Conservation (phyloP, 2,113 vertebrate genomes). For the Chloropsis hardwickii region DNA sequence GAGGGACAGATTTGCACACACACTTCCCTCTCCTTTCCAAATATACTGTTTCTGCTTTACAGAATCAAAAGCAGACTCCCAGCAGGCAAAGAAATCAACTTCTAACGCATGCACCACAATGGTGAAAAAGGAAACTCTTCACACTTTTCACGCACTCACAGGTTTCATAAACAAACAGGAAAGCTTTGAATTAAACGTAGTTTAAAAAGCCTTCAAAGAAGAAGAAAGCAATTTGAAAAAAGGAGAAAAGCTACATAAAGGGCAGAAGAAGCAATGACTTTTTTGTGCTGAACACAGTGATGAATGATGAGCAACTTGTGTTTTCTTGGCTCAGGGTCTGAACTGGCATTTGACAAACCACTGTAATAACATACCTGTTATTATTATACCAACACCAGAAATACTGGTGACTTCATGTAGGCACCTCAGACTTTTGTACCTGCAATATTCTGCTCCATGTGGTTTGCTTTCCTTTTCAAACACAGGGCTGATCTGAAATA, state of each 20-base stretch:
- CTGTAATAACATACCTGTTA: not conserved
- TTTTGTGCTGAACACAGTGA: not conserved
- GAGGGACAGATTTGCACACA: not conserved
- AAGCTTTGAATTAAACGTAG: not conserved
- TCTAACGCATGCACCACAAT: not conserved
- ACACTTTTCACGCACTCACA: not conserved
- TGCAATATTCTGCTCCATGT: not conserved
- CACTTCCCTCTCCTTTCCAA: not conserved
- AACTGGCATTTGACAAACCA: not conserved
- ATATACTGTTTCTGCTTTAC: not conserved
- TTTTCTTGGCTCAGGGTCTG: not conserved
- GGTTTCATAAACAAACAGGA: not conserved
- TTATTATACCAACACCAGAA: not conserved
- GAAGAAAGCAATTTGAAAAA: not conserved
- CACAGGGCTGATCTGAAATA: not conserved
- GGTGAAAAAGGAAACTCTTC: conserved; percentile 13
- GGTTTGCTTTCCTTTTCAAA: not conserved
- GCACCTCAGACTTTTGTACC: not conserved
- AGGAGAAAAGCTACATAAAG: not conserved
- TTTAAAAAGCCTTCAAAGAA: not conserved
- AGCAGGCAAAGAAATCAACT: conserved; percentile 24
- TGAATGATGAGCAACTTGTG: not conserved
- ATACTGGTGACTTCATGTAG: not conserved
- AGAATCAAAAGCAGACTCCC: not conserved
- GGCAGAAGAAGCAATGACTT: not conserved